Base-by-base conservation (phyloP, 2,888 invertebrate species). In the Tuta absoluta region DNA sequence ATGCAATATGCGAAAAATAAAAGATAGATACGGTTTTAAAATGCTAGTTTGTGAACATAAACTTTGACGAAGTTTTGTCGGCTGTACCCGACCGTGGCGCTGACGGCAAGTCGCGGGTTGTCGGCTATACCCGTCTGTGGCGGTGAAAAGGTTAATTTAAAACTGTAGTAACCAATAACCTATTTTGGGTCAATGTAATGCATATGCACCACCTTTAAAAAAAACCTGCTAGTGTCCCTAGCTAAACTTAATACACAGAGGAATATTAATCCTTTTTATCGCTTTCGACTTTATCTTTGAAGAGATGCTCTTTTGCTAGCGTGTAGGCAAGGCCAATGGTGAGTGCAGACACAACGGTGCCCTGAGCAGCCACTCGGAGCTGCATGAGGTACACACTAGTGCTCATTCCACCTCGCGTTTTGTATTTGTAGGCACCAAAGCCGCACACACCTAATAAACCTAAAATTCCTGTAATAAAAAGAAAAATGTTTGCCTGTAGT, bases 361-460 rank as follows among this genome's bases (percentile, higher is more conserved):
- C 95, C 82, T 98, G 98, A 0, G 97, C 97, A 0, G 94, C 95
- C 8, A 98, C 97, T 86, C 97, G 93, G 19, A 97, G 92, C 75
- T 97, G 96, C 95, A 97, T 96, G 71, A 94, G 93, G 86, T 95
- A 97, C 1, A 97, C 94, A 71, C 97, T 96, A 1, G 96, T 94
- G 73, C 96, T 95, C 95, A 96, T 95, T 68, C 92, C 90, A 0
- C 97, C 97, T 70, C 93, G 92, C 62, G 93, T 91, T 78, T 94
- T 96, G 85, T 92, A 97, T 80, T 94, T 94, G 80, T 96, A 96
- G 1, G 94, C 95, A 59, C 97, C 97, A 80, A 95, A 93, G 0
- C 87, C 93, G 70, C 95, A 93, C 0, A 95, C 95, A 12, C 93
- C 92, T 7, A 94, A 74, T 68, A 95, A 93, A 0, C 95, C 95